Percentiles rank a stretch among this genome's conserved stretches.
Conservation (phyloP, 64 coral and sea anemone genomes). For the Montipora sp. region DNA sequence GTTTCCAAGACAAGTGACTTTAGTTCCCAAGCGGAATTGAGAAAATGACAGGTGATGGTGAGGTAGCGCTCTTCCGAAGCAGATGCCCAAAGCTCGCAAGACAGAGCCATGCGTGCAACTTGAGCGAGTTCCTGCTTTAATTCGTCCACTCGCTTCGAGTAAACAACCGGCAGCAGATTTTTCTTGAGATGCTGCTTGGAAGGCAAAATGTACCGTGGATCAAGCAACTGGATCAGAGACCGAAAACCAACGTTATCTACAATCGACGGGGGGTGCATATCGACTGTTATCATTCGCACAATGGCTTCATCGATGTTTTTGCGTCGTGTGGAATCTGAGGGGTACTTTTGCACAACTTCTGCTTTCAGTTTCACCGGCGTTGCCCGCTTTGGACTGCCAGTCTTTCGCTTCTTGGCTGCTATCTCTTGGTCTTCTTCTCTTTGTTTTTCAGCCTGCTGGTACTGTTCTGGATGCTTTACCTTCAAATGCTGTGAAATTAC, state of each 20-base stretch:
- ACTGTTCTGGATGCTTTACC: constrained; percentile 38
- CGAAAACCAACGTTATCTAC: constrained; percentile 38
- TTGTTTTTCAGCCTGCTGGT: constrained; percentile 45
- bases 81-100: constrained; percentile 45
- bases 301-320: constrained; percentile 33
- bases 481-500: constrained; percentile 27
- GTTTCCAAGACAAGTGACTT: constrained; percentile 51
- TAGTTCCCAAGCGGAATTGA: constrained; percentile 18
- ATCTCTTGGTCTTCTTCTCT: constrained; percentile 27
- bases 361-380: not conserved
- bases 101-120: constrained; percentile 19
- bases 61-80: not conserved
- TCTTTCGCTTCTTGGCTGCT: not conserved
- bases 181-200: constrained; percentile 20
- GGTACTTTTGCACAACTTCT: not conserved
- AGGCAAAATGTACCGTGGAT: constrained; percentile 37
- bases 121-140: constrained; percentile 42
- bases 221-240: constrained; percentile 30
- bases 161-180: constrained; percentile 21
- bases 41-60: constrained; percentile 28
- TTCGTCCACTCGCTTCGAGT: constrained; percentile 20
- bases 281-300: constrained; percentile 8
- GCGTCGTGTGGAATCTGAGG: constrained; percentile 10
- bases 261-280: constrained; percentile 34
- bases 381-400: not conserved